Evolutionary conservation across 2,113 vertebrate species (phyloP), one percentile per base, ranked within the genome.

Genomic region (Alligator mississippiensis): DNA sequence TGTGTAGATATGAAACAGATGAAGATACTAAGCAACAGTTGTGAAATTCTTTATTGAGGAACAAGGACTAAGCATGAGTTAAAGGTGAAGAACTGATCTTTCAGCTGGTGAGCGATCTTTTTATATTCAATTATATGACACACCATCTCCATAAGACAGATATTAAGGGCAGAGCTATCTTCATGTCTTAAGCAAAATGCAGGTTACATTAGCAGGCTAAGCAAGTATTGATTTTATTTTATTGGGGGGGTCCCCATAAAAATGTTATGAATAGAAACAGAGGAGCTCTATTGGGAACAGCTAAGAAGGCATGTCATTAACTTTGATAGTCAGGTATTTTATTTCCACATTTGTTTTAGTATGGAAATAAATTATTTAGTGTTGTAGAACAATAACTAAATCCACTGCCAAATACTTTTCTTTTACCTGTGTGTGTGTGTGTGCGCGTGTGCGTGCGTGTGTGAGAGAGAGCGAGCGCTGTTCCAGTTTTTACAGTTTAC

Each of bases 1-100:
- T 47, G 28, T 87, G 58, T 81, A 28, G 25, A 3, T 70, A 3
- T 61, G 66, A 57, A 80, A 88, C 22, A 82, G 22, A 30, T 85
- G 90, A 47, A 60, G 5, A 70, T 80, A 63, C 2, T 77, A 47
- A 61, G 10, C 59, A 61, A 15, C 66, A 87, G 14, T 55, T 79
- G 4, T 28, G 28, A 17, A 57, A 84, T 62, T 4, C 19, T 79
- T 11, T 79, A 2, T 82, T 80, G 66, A 68, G 24, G 17, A 22
- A 47, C 2, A 34, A 55, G 25, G 19, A 5, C 22, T 68, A 1
- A 61, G n/a, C 2, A 62, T 64, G 19, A 66, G 70, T 30, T 92
- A 58, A 87, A 91, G 47, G 80, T 14, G 30, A 94, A 64, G 59
- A 89, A 66, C 81, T 80, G 0, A 62, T 80, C 95, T 34, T 63